These are phyloP conservation scores for Eilema griseolum DNA, from an alignment of 2,888 invertebrate species.

Conservation along the genomic window DNA sequence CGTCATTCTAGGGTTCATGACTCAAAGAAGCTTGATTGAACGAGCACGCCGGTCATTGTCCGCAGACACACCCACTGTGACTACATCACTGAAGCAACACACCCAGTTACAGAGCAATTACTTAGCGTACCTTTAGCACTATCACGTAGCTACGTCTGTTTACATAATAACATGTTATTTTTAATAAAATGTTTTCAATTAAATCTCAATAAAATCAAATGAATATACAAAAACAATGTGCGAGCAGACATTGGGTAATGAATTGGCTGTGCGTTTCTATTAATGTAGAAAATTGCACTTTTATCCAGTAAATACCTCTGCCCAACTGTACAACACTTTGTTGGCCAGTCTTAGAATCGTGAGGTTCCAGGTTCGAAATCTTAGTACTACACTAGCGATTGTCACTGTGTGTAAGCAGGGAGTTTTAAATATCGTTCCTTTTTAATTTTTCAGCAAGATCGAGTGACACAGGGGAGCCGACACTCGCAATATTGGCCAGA, in stretches of 20 bases:
- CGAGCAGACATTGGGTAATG: too few relatives aligned
- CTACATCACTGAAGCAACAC: constrained; percentile 23
- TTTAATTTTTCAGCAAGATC: constrained; percentile 62
- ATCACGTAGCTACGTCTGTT: background rate
- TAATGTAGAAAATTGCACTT: too few relatives aligned
- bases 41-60: constrained; percentile 28
- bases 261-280: too few relatives aligned
- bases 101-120: constrained; percentile 39
- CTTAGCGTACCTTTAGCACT: constrained; percentile 24
- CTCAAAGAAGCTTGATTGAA: constrained; percentile 9
- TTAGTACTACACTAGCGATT: too few relatives aligned
- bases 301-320: too few relatives aligned
- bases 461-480: constrained; percentile 62
- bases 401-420: too few relatives aligned
- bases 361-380: too few relatives aligned
- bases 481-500: constrained; percentile 68
- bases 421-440: constrained; percentile 8
- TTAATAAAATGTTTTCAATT: too few relatives aligned
- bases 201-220: too few relatives aligned
- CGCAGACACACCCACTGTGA: constrained; percentile 34
- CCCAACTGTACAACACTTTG: too few relatives aligned
- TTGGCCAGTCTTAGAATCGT: too few relatives aligned
- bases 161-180: background rate
- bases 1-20: constrained; percentile 3
- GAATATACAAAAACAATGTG: too few relatives aligned